A percentile compares a stretch with the other conserved stretches of the same genome.
Conservation (phyloP, 1,140 invertebrate genomes). For the Alviniconcha marisindica region DNA sequence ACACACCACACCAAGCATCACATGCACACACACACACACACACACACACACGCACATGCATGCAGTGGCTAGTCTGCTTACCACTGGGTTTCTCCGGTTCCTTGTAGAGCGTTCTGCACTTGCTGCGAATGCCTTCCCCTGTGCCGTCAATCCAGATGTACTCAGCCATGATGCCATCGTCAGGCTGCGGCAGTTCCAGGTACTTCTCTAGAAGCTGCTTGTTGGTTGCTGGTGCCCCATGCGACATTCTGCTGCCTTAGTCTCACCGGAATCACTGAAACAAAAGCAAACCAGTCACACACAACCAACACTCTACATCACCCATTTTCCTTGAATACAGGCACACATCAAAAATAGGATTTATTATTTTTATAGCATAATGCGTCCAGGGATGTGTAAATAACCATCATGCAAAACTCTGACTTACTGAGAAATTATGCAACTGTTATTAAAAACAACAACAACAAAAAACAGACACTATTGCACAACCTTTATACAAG, state of each 20-base stretch:
- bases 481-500: too few relatives aligned
- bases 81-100: constrained; percentile 85
- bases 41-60: background rate
- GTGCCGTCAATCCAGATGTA: constrained; percentile 98
- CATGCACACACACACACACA: constrained; percentile 11
- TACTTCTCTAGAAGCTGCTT: constrained; percentile 87
- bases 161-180: constrained; percentile 85
- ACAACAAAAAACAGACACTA: too few relatives aligned
- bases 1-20: background rate
- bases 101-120: constrained; percentile 90
- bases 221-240: constrained; percentile 66
- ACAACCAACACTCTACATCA: too few relatives aligned
- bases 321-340: too few relatives aligned
- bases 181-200: constrained; percentile 83
- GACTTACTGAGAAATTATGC: too few relatives aligned
- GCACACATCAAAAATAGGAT: too few relatives aligned
- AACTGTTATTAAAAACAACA: too few relatives aligned
- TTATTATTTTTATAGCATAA: too few relatives aligned
- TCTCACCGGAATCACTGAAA: too few relatives aligned
- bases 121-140: constrained; percentile 90
- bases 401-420: too few relatives aligned
- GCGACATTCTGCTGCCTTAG: background rate
- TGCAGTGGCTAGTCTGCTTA: constrained; percentile 52
- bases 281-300: too few relatives aligned
- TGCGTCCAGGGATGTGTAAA: too few relatives aligned